A percentile compares a stretch with the other conserved stretches of the same genome.
Evolutionary conservation across 1,140 invertebrate genomes (phyloP).

Genomic region (Acromyrmex charruanus): DNA sequence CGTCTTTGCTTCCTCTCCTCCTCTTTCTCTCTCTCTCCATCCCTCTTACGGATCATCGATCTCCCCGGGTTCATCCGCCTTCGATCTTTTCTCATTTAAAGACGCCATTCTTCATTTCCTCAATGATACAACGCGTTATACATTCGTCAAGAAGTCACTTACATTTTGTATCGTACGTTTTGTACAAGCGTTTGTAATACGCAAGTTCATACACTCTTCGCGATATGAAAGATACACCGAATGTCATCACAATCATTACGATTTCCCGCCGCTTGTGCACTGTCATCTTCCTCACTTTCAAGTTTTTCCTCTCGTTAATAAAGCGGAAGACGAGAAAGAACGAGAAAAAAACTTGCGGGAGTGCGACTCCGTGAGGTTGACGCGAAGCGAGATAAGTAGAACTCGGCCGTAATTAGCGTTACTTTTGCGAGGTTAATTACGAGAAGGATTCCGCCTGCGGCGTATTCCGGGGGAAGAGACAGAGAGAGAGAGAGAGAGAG

Average conservation of each 20-base stretch:
- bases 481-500: conserved; percentile 36
- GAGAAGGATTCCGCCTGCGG: conserved; percentile 74
- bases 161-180: neutral
- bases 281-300: neutral
- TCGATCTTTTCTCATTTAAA: conserved; percentile 24
- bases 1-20: neutral
- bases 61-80: conserved; percentile 16
- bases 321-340: conserved; percentile 9
- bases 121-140: conserved; percentile 32
- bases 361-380: conserved; percentile 40
- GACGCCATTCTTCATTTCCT: conserved; percentile 1
- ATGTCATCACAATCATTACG: neutral
- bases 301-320: conserved; percentile 33
- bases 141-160: conserved; percentile 7
- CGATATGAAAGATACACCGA: conserved; percentile 6
- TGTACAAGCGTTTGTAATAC: too few species aligned
- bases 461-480: conserved; percentile 1
- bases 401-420: conserved; percentile 61
- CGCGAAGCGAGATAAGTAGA: conserved; percentile 54
- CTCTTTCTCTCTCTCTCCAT: conserved; percentile 14
- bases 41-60: conserved; percentile 47
- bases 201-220: neutral
- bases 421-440: conserved; percentile 65
- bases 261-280: neutral
- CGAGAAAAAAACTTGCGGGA: conserved; percentile 15